phyloP scores from a whole-genome alignment of 37 sponge, comb jelly and placozoan genomes.

The Chondrosia reniformis region DNA sequence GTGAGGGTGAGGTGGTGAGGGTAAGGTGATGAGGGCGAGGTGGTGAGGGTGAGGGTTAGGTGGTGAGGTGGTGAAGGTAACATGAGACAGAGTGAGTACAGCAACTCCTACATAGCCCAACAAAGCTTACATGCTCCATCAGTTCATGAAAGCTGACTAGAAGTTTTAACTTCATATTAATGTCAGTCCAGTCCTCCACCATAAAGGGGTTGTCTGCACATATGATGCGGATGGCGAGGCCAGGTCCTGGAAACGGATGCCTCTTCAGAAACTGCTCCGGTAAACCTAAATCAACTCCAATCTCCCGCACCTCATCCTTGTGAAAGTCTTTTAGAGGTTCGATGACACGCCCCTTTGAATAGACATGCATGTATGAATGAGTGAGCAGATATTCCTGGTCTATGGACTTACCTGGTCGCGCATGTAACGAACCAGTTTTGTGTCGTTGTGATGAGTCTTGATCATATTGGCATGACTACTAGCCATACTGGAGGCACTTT shows the following conservation, averaged over 20 bases:
- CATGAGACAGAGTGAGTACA: neutral
- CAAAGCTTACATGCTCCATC: neutral
- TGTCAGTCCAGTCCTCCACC: constrained; percentile 31
- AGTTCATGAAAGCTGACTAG: constrained; percentile 16
- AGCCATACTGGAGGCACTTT: constrained; percentile 80
- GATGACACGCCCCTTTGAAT: constrained; percentile 55
- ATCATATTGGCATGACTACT: constrained; percentile 77
- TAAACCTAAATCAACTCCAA: constrained; percentile 72
- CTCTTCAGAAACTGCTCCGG: constrained; percentile 71
- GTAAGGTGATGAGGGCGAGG: neutral
- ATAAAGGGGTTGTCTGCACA: constrained; percentile 51
- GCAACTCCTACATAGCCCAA: neutral
- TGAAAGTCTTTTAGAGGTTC: constrained; percentile 90
- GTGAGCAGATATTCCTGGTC: no score
- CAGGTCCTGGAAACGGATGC: constrained; percentile 93
- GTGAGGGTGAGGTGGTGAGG: neutral
- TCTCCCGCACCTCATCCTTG: constrained; percentile 86
- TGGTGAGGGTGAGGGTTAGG: neutral
- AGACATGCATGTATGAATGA: neutral
- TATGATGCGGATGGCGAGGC: constrained; percentile 75
- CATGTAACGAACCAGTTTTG: constrained; percentile 70
- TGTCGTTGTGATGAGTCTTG: constrained; percentile 97
- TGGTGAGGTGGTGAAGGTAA: neutral
- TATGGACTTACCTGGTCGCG: constrained; percentile 44
- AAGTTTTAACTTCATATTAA: constrained; percentile 25